Evolutionary conservation across 1,140 invertebrate genomes (phyloP).

Genomic region (Acyrthosiphon pisum): DNA sequence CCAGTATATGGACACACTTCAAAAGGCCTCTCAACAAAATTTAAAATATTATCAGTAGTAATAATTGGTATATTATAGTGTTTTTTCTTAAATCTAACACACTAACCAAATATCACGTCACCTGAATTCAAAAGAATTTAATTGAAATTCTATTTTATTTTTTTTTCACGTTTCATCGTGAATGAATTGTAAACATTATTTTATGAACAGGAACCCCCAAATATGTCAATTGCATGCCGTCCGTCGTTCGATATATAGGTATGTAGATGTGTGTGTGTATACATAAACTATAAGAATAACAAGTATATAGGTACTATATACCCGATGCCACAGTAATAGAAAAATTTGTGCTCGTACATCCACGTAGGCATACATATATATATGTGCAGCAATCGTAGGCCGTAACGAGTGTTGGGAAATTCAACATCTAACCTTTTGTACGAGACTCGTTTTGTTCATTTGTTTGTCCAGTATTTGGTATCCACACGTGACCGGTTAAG

Average conservation of each 20-base stretch:
- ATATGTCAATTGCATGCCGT: background rate
- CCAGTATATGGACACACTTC: background rate
- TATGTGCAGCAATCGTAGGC: constrained; percentile 10
- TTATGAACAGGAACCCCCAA: background rate
- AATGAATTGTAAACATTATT: background rate
- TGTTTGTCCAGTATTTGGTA: constrained; percentile 19
- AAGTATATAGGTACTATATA: background rate
- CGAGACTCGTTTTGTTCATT: constrained; percentile 41
- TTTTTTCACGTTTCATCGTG: background rate
- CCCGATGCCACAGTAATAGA: background rate
- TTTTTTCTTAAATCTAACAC: background rate
- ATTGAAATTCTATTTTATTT: constrained; percentile 11
- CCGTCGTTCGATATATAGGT: background rate
- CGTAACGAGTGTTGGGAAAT: constrained; percentile 43
- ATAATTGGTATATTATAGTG: background rate
- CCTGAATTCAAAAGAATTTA: background rate
- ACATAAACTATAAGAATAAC: constrained; percentile 17
- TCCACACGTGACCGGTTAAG: constrained; percentile 44
- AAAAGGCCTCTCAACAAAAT: background rate
- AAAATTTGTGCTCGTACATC: constrained; percentile 32
- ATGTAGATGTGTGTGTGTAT: background rate
- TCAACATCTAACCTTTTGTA: constrained; percentile 35
- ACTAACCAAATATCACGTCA: background rate
- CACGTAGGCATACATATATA: background rate
- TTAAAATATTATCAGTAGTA: background rate